Percentiles rank a stretch among this genome's conserved stretches.
These are phyloP conservation scores for Micromussa lordhowensis DNA, from an alignment of 92 coral and sea anemone genomes.

Conservation along the genomic window DNA sequence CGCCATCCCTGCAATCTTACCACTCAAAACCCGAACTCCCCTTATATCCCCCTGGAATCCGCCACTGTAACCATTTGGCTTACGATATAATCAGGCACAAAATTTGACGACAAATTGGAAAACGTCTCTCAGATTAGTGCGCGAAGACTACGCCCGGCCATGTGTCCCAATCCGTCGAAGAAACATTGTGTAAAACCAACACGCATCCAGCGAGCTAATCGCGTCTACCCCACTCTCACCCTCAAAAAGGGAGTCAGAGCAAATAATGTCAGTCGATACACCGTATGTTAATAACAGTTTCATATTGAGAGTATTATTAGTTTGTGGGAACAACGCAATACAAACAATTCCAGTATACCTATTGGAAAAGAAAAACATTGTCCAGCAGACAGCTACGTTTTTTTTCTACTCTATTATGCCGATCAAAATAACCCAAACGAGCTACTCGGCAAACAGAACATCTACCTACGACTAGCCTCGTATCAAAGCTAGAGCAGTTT, in stretches of 20 bases:
- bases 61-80: no score
- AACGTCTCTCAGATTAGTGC: no score
- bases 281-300: neutral
- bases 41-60: no score
- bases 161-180: no score
- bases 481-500: neutral
- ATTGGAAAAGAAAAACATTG: neutral
- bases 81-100: no score
- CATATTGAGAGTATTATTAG: neutral
- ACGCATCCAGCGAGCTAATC: no score
- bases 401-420: neutral
- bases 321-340: neutral
- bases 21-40: no score
- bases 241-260: neutral
- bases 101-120: no score
- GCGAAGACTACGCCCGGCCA: no score
- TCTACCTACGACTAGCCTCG: neutral
- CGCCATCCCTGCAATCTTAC: no score
- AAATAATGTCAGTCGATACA: neutral
- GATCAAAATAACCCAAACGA: neutral
- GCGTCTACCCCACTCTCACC: no score
- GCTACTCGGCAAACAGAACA: neutral
- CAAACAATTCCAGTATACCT: neutral
- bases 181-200: no score
- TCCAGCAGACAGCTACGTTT: neutral